These are phyloP conservation scores for Micromys minutus DNA, from an alignment of 2,113 vertebrate genomes.

Conservation along the genomic window DNA sequence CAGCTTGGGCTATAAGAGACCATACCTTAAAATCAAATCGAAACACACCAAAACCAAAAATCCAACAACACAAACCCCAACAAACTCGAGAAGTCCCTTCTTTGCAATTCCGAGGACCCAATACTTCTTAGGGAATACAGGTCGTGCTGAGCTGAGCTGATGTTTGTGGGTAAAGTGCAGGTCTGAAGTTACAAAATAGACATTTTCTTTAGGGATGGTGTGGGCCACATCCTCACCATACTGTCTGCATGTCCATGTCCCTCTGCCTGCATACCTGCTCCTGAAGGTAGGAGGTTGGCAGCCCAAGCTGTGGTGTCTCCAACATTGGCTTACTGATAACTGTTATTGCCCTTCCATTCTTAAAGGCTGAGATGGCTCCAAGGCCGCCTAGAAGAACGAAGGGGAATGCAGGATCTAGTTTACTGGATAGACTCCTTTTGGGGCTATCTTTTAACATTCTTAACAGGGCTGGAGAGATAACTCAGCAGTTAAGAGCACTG, in stretches of 20 bases:
- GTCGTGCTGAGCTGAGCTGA: not conserved
- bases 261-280: not conserved
- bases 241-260: too few relatives aligned
- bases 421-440: rapidly evolving
- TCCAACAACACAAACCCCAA: not conserved
- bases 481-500: too few relatives aligned
- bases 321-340: not conserved
- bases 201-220: not conserved
- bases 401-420: not conserved
- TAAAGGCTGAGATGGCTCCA: not conserved
- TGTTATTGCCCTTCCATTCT: not conserved
- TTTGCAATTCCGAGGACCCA: not conserved
- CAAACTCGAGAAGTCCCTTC: too few relatives aligned
- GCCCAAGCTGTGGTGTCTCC: not conserved
- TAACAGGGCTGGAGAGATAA: too few relatives aligned
- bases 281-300: not conserved
- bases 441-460: too few relatives aligned
- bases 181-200: not conserved
- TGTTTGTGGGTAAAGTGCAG: not conserved
- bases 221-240: not conserved
- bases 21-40: not conserved
- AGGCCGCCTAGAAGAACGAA: not conserved
- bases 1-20: not conserved
- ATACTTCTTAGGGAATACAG: not conserved
- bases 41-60: not conserved